Evolutionary conservation across 2,113 vertebrate species (phyloP).

Genomic region (Helogale parvula): DNA sequence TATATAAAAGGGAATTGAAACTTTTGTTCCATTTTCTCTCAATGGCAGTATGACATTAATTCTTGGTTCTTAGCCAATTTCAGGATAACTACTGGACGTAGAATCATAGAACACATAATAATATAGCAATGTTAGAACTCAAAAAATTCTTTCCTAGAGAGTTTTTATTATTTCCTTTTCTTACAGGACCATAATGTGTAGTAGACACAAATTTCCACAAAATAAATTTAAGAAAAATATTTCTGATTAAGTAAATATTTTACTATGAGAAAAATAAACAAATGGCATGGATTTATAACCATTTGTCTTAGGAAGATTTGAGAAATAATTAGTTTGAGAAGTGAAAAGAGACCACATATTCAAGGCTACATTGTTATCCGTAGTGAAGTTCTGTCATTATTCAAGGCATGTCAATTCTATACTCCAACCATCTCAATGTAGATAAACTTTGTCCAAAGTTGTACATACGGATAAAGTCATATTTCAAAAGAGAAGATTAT

Average conservation of each 20-base stretch:
- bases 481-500: not conserved
- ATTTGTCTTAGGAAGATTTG: not conserved
- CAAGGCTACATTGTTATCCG: not conserved
- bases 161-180: constrained; percentile 32
- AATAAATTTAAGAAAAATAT: constrained; percentile 44
- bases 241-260: constrained; percentile 45
- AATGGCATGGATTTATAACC: not conserved
- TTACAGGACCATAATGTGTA: constrained; percentile 11
- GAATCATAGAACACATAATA: constrained; percentile 21
- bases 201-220: constrained; percentile 1
- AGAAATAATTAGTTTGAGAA: constrained; percentile 18
- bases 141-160: not conserved
- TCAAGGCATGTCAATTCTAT: not conserved
- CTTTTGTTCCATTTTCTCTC: not conserved
- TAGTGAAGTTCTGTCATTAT: not conserved
- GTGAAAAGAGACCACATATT: not conserved
- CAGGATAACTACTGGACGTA: not conserved
- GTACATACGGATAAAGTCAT: not conserved
- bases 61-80: constrained; percentile 47
- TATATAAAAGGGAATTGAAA: not conserved
- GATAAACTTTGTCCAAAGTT: not conserved
- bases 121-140: constrained; percentile 33
- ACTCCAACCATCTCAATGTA: not conserved
- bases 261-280: constrained; percentile 28
- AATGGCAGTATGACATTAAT: not conserved